phyloP scores from a whole-genome alignment of 2,797 vertebrate genomes.

The Geotria australis region DNA sequence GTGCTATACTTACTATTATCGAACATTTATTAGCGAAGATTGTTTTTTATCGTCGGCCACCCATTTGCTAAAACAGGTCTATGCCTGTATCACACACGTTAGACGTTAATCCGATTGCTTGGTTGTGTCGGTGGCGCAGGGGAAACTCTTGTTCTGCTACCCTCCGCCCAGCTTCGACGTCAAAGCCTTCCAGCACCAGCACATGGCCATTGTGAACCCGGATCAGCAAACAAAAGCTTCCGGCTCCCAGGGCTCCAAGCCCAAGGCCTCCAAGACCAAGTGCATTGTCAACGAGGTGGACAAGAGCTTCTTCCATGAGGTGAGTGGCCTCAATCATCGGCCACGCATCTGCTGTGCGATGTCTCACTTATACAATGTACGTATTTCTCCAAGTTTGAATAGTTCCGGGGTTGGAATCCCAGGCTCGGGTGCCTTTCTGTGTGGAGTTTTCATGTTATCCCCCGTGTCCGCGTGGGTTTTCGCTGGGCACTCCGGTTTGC shows the following conservation, averaged over 20 bases:
- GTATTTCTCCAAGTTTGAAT: background rate
- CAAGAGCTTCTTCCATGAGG: slow-evolving; percentile 76
- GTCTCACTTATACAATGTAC: too few species aligned
- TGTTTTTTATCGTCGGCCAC: too few species aligned
- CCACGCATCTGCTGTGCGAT: too few species aligned
- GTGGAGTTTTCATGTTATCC: too few species aligned
- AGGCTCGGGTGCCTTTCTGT: too few species aligned
- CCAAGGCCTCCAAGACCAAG: slow-evolving; percentile 9
- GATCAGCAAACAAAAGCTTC: background rate
- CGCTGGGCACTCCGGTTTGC: too few species aligned
- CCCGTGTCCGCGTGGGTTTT: too few species aligned
- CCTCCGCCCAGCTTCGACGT: slow-evolving; percentile 36
- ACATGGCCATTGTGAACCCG: slow-evolving; percentile 4
- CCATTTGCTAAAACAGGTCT: too few species aligned
- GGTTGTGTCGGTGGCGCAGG: slow-evolving; percentile 14
- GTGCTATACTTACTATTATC: too few species aligned
- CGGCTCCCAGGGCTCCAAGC: slow-evolving; percentile 1
- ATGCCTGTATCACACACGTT: too few species aligned
- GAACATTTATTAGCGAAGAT: too few species aligned
- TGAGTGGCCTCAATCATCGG: slow-evolving; percentile 8
- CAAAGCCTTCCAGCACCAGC: slow-evolving; percentile 45
- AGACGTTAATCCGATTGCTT: too few species aligned
- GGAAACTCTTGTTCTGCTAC: slow-evolving; percentile 66
- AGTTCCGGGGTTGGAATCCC: background rate
- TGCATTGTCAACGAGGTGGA: slow-evolving; percentile 71